Percentiles rank a stretch among this genome's conserved stretches.
These are phyloP conservation scores for Hycleus phaleratus DNA, from an alignment of 1,140 invertebrate genomes.

Conservation along the genomic window DNA sequence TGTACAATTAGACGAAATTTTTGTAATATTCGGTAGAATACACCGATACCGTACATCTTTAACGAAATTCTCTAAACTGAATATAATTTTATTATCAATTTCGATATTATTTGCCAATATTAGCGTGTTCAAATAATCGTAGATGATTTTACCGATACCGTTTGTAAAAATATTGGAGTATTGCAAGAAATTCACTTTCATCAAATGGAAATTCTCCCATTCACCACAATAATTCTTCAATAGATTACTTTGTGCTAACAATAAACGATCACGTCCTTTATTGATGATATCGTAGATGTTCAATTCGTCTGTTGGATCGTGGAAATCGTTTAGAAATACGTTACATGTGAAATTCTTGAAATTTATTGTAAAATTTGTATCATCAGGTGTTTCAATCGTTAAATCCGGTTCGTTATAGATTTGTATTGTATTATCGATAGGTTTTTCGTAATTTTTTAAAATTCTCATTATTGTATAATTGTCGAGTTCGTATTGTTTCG, in stretches of 20 bases:
- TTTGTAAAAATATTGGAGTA: neutral
- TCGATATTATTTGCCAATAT: neutral
- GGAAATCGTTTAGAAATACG: neutral
- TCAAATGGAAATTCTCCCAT: slow-evolving; percentile 8
- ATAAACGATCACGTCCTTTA: slow-evolving; percentile 4
- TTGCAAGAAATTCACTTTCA: neutral
- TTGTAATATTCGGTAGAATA: no score
- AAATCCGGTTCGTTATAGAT: neutral
- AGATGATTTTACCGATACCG: slow-evolving; percentile 6
- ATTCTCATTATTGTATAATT: neutral
- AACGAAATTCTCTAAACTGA: neutral
- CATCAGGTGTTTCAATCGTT: neutral
- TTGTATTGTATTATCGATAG: neutral
- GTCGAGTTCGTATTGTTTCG: slow-evolving; percentile 1
- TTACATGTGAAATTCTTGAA: slow-evolving; percentile 5
- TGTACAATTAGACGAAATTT: no score
- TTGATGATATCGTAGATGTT: slow-evolving; percentile 7
- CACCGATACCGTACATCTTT: no score
- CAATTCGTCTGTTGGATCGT: neutral
- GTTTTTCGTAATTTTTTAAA: neutral
- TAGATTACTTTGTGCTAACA: slow-evolving; percentile 1
- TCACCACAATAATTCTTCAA: slow-evolving; percentile 1
- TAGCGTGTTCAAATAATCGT: neutral
- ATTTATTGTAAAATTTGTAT: slow-evolving; percentile 1
- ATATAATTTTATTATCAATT: slow-evolving; percentile 1